Evolutionary conservation across 2,888 invertebrate genomes (phyloP).

Genomic region (Nineta flava): DNA sequence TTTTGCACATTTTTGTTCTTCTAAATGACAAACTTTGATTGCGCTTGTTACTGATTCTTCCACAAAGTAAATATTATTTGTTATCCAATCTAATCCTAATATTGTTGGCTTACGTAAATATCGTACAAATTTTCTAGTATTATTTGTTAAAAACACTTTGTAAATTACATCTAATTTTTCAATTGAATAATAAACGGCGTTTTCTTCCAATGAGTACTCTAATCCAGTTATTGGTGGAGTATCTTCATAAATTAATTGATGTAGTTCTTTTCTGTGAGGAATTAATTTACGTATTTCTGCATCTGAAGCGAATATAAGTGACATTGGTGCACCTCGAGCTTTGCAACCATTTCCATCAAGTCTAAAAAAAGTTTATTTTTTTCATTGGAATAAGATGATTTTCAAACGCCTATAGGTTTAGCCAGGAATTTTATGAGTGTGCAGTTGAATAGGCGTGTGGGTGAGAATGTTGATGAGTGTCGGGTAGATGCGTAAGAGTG

Average conservation of each 20-base stretch:
- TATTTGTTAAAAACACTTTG: slow-evolving; percentile 19
- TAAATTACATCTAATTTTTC: slow-evolving; percentile 28
- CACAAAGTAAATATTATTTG: slow-evolving; percentile 52
- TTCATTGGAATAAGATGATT: too few relatives aligned
- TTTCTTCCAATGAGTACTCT: slow-evolving; percentile 30
- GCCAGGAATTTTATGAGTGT: too few relatives aligned
- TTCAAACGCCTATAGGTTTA: too few relatives aligned
- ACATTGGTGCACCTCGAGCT: slow-evolving; percentile 36
- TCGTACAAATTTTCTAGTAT: slow-evolving; percentile 21
- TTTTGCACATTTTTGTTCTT: slow-evolving; percentile 33
- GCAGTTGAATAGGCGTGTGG: too few relatives aligned
- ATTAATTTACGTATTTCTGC: slow-evolving; percentile 38
- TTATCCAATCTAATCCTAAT: slow-evolving; percentile 58
- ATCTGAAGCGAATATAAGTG: slow-evolving; percentile 35
- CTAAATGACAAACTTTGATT: slow-evolving; percentile 39
- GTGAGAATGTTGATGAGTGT: too few relatives aligned
- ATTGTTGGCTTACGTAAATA: slow-evolving; percentile 33
- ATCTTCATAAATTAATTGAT: slow-evolving; percentile 27
- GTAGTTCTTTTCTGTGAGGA: slow-evolving; percentile 21
- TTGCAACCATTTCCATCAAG: slow-evolving; percentile 50
- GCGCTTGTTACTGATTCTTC: not conserved
- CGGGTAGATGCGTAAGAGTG: too few relatives aligned
- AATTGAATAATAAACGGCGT: slow-evolving; percentile 32
- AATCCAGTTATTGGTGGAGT: slow-evolving; percentile 34
- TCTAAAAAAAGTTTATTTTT: slow-evolving; percentile 20